Conservation (phyloP, 2,888 invertebrate species). For the Caenorhabditis doughertyi region DNA sequence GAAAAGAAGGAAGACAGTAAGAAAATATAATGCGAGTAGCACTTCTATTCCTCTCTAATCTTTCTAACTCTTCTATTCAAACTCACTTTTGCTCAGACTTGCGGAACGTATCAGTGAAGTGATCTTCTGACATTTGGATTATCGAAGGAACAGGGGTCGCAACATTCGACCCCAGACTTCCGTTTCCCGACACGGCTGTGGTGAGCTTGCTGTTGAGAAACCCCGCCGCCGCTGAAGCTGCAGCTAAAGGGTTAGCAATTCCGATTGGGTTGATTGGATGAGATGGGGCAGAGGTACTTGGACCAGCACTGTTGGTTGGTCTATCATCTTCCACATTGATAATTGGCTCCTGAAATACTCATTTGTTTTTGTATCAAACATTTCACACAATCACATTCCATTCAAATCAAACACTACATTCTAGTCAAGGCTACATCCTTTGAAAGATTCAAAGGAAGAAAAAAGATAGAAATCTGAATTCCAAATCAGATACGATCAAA, state of each 20-base stretch:
- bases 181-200: conserved; percentile 58
- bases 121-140: conserved; percentile 72
- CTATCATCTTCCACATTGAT: conserved; percentile 44
- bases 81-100: conserved; percentile 56
- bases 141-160: conserved; percentile 59
- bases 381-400: neutral
- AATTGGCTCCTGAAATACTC: conserved; percentile 10
- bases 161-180: conserved; percentile 55
- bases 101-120: conserved; percentile 72
- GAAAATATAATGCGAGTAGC: neutral
- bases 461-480: conserved; percentile 5
- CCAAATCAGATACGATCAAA: neutral
- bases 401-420: conserved; percentile 15
- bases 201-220: conserved; percentile 29
- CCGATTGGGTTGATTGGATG: conserved; percentile 55
- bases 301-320: conserved; percentile 14
- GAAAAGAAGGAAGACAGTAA: neutral
- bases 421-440: neutral
- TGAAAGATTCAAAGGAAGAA: neutral
- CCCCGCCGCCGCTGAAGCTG: conserved; percentile 43
- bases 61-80: neutral
- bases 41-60: neutral
- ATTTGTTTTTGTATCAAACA: neutral
- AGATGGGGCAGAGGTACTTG: conserved; percentile 16
- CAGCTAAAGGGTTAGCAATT: conserved; percentile 58